Evolutionary conservation across 1,140 invertebrate genomes (phyloP), one percentile per base, ranked within the genome.

Genomic region (Sitodiplosis mosellana): DNA sequence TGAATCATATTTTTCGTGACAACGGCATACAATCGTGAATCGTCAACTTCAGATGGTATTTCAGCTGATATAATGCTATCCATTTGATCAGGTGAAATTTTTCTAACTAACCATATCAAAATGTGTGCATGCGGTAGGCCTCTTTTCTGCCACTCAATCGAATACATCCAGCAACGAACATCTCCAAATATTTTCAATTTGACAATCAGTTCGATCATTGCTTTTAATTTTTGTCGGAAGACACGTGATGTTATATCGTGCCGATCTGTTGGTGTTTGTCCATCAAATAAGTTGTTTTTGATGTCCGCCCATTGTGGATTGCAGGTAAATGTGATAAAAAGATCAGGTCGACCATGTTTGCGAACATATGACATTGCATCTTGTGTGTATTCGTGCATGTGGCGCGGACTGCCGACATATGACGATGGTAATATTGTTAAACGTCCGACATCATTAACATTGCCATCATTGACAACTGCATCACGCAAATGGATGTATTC

Each of bases 31-130:
- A 73, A 50, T 20, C 48, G 19, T 51, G 56, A 60, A 59, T 74
- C 64, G 43, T 17, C 56, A n/a, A n/a, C 37, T 53, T 40, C 33
- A 43, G 44, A 65, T 74, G 74, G 70, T 49, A 77, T 67, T 65
- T 75, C 70, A 4, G 69, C 71, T 38, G 50, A 69, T 51, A 74
- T 69, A 10, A 71, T 53, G 22, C 60, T 48, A 59, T 74, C 70
- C 47, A 71, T 69, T 49, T 64, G 37, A 48, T 64, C 53, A 33
- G 63, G 56, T 1, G 14, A 47, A 19, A 18, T 12, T 43, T 46
- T 21, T 49, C 49, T 27, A 2, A 3, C 6, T 5, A 43, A 18
- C n/a, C n/a, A 18, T 18, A 43, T 12, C n/a, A 43, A 18, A 5
- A 43, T 18, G 14, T 43, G 41, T 4, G 41, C 41, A 21, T 43